Conservation (phyloP, 1,140 invertebrate species). For the Philopotamus ludificatus region DNA sequence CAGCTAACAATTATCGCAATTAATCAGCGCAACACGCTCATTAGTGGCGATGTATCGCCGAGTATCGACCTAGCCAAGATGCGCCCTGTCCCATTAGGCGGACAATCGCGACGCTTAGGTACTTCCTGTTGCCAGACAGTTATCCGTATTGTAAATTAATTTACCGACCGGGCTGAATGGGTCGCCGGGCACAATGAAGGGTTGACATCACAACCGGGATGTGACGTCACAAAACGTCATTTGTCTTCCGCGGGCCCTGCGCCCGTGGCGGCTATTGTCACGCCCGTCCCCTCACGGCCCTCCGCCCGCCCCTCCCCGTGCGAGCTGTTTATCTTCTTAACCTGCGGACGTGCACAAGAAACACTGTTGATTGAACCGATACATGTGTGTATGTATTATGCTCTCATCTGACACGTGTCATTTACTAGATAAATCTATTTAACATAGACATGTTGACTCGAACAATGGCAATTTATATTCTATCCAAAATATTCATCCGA, state of each 20-base stretch:
- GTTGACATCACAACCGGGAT: constrained; percentile 23
- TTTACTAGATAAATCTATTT: too few species aligned
- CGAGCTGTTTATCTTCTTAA: neutral
- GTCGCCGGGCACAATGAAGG: constrained; percentile 25
- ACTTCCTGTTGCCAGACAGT: neutral
- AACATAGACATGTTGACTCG: too few species aligned
- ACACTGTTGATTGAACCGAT: neutral
- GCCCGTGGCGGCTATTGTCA: constrained; percentile 29
- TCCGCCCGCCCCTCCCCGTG: too few species aligned
- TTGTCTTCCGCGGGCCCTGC: constrained; percentile 29
- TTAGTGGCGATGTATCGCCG: neutral
- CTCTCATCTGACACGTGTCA: too few species aligned
- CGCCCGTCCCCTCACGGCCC: constrained; percentile 17
- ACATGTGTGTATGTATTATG: too few species aligned
- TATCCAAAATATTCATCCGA: neutral
- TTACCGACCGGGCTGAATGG: constrained; percentile 29
- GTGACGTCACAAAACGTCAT: constrained; percentile 30
- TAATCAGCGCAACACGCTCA: too few species aligned
- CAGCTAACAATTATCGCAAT: too few species aligned
- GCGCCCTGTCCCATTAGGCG: neutral
- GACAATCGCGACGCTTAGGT: neutral
- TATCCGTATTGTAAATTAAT: constrained; percentile 35
- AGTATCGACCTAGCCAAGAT: neutral
- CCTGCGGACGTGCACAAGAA: neutral
- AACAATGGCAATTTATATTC: too few species aligned